Base-by-base conservation (phyloP, 2,888 invertebrate genomes). In the Coenonympha glycerion region DNA sequence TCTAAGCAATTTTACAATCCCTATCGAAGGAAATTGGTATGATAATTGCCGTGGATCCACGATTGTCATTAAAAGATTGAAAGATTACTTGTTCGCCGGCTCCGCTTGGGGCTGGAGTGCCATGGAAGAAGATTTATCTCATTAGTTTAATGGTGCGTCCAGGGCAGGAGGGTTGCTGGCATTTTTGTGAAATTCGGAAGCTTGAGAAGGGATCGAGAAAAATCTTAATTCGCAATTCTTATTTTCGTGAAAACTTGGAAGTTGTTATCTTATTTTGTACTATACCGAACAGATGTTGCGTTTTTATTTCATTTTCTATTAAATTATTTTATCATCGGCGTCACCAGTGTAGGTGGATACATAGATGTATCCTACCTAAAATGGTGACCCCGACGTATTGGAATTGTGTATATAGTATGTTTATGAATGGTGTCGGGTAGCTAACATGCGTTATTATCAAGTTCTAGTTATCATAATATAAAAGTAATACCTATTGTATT, bases 31-130 rank as follows among this genome's bases (percentile, higher is more conserved):
- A 52, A 60, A 63, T 59, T 44, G 60, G 52, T 45, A 53, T 63
- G 66, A 73, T 76, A 75, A 73, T 78, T 72, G 73, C 73, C 66
- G 64, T 58, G 64, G 52, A 59, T 60, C 58, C 64, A 64, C 68
- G 79, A 79, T 72, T 73, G 76, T 82, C 86, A 84, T 84, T 85
- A 84, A 77, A 77, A 84, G 84, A 84, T 85, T 82, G 81, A 77
- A 79, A 79, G 84, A 86, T 86, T 85, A 76, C 81, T 77, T 68
- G 68, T 74, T 71, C 75, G 66, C 31, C 19, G 22, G 41, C 31
- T 60, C 69, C 22, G 31, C 44, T 60, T 70, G 74, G 82, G 83
- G 80, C 76, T 22, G 77, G 76, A 77, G 21, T n/a, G 36, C 34
- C 53, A 57, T 47, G 18, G 63, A 60, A 68, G 66, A 68, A 77